phyloP scores from a whole-genome alignment of 2,797 vertebrate species.

The Todus mexicanus region DNA sequence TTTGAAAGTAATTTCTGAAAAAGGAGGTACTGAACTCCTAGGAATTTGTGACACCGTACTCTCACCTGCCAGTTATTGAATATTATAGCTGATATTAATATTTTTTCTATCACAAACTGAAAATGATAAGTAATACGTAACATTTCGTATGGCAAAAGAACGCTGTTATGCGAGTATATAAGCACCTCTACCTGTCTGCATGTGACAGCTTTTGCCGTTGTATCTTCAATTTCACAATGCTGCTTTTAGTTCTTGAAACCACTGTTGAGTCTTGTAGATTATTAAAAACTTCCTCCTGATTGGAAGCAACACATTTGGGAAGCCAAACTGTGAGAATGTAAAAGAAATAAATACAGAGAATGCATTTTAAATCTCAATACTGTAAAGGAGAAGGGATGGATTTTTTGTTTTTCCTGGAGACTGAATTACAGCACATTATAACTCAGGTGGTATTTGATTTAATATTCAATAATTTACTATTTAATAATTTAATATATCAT shows the following conservation, averaged over 20 bases:
- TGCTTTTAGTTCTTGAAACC: not conserved
- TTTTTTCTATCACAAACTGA: slow-evolving; percentile 7
- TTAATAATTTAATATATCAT: no score
- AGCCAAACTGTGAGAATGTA: not conserved
- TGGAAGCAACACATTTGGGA: not conserved
- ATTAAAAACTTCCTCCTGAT: not conserved
- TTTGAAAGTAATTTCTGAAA: slow-evolving; percentile 44
- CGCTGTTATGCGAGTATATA: not conserved
- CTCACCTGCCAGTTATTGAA: not conserved
- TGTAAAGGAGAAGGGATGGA: not conserved
- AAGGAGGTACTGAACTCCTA: not conserved
- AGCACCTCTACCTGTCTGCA: not conserved
- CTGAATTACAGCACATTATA: not conserved
- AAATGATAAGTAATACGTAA: not conserved
- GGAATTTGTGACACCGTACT: not conserved
- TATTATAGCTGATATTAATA: not conserved
- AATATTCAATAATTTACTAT: no score
- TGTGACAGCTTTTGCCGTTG: not conserved
- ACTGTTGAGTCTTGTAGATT: not conserved
- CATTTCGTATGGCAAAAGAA: not conserved
- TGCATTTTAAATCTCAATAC: not conserved
- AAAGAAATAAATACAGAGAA: not conserved
- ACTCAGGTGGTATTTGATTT: not conserved
- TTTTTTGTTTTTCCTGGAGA: no score
- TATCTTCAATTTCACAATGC: not conserved